Base-by-base conservation (phyloP, 2,888 invertebrate species). In the Ctena decussata region DNA sequence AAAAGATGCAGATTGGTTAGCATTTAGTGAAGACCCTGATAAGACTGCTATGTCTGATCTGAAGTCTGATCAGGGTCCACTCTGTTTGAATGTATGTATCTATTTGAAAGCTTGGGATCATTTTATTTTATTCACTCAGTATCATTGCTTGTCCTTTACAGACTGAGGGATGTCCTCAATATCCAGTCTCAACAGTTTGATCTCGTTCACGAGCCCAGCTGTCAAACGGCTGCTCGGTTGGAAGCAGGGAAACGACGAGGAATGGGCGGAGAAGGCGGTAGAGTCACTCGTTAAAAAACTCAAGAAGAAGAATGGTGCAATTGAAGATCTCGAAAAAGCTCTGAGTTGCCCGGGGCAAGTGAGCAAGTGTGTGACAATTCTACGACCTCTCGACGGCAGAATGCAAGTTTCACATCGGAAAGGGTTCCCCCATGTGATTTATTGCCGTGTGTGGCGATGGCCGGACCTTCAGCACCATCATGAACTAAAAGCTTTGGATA, bases 371-470 rank as follows among this genome's bases (percentile, higher is more conserved):
- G 99, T 99, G 21, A 99, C 99, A 21, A 99, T 99, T 95, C 99
- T 99, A 0, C 96, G 99, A 89, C 99, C 99, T 90, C 97, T 99
- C 78, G 99, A 99, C 96, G 99, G 99, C 0, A 97, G 99, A 91
- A 96, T 99, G 85, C 99, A 99, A 97, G 96, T 99, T 65, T 99
- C 99, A 0, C 99, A 99, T 96, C 97, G 99, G 76, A 99, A 99
- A 96, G 99, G 99, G 6, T 96, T 99, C 76, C 99, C 99, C 0
- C 99, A 99, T 96, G 99, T 99, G 18, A 99, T 99, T 93, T 99
- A 99, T 96, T 99, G 99, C 95, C 97, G 99, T 79, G 99, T 99
- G 12, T 99, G 99, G 99, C 97, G 99, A 89, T 99, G 99, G 99
- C 99, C 99, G 0, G 99, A 99, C 96, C 97, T 99, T 6, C 99